phyloP scores from a whole-genome alignment of 2,888 invertebrate genomes.

The Tetranychus truncatus region DNA sequence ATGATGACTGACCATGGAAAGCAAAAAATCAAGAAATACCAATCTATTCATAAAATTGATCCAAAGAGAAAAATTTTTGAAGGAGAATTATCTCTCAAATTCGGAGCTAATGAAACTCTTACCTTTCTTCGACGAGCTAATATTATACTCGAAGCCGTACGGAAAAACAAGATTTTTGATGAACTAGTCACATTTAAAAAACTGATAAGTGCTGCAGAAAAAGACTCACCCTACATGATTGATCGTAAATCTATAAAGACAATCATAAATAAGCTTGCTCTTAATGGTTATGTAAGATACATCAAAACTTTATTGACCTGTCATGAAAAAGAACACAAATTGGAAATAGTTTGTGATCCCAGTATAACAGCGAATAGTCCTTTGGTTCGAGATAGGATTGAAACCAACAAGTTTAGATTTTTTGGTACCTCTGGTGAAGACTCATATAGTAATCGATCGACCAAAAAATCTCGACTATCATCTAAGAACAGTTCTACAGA shows the following conservation, averaged over 20 bases:
- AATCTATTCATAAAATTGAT: conserved; percentile 8
- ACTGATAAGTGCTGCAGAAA: conserved; percentile 39
- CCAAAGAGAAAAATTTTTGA: background rate
- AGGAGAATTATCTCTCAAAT: background rate
- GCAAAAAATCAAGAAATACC: conserved; percentile 35
- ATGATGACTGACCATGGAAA: conserved; percentile 41
- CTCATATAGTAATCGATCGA: conserved; percentile 5
- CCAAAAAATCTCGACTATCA: background rate
- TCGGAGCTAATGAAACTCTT: conserved; percentile 16
- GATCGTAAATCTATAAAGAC: conserved; percentile 48
- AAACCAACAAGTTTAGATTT: conserved; percentile 44
- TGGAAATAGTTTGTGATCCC: conserved; percentile 38
- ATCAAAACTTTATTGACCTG: conserved; percentile 37
- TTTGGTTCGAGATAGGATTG: conserved; percentile 41
- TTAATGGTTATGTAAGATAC: conserved; percentile 42
- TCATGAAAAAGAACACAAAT: conserved; percentile 35
- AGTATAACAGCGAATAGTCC: conserved; percentile 32
- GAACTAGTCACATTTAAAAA: conserved; percentile 31
- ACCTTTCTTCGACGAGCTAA: conserved; percentile 39
- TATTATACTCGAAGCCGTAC: conserved; percentile 42
- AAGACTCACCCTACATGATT: conserved; percentile 40
- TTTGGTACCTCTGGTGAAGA: conserved; percentile 29
- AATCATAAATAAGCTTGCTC: conserved; percentile 41
- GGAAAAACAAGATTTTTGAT: conserved; percentile 43
- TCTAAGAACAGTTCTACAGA: background rate